Percentiles rank a stretch among this genome's conserved stretches.
Conservation (phyloP, 2,113 vertebrate species). For the Phyllostomus hastatus region DNA sequence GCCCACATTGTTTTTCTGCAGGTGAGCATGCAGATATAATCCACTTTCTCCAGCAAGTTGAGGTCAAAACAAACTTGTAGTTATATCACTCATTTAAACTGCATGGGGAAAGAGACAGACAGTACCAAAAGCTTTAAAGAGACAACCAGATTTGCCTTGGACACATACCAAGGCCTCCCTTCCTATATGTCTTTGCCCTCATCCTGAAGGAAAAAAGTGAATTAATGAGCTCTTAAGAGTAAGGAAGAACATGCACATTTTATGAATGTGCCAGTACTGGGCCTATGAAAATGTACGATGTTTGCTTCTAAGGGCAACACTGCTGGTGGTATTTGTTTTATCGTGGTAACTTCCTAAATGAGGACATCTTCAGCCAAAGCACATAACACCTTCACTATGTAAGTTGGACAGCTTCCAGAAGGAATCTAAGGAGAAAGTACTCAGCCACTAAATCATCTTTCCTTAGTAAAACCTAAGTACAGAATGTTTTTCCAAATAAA, state of each 20-base stretch:
- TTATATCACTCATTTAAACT: background rate
- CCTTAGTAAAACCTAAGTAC: slow-evolving; percentile 7
- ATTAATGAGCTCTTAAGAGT: background rate
- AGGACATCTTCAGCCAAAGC: background rate
- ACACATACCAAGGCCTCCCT: background rate
- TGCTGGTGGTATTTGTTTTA: background rate
- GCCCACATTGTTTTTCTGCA: background rate
- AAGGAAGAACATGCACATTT: background rate
- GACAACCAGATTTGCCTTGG: background rate
- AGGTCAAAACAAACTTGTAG: slow-evolving; percentile 31
- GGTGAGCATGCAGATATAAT: background rate
- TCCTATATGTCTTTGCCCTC: background rate
- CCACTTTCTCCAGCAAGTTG: slow-evolving; percentile 3
- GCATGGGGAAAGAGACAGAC: background rate
- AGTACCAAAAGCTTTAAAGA: background rate
- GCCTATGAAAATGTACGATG: background rate
- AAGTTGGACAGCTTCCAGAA: slow-evolving; percentile 1
- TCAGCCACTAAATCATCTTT: background rate
- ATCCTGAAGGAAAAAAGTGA: background rate
- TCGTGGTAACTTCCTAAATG: background rate
- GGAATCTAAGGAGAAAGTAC: background rate
- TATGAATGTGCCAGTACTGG: background rate
- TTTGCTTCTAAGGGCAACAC: background rate
- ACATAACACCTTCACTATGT: background rate
- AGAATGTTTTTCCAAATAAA: slow-evolving; percentile 24